Evolutionary conservation across 2,888 invertebrate genomes (phyloP).

Genomic region (Melanotus villosus): DNA sequence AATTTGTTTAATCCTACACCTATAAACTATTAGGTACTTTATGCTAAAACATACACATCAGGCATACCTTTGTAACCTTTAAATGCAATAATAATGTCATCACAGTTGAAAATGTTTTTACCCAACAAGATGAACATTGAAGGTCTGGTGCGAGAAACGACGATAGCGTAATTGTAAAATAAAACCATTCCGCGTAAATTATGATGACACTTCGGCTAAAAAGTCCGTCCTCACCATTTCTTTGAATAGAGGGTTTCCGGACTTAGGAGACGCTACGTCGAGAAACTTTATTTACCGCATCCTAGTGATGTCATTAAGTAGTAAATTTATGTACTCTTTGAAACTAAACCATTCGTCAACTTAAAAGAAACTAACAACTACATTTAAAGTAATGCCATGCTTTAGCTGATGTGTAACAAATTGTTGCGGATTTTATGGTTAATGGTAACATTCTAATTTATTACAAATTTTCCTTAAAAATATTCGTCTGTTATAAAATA

Average conservation of each 20-base stretch:
- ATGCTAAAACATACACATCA: too few relatives aligned
- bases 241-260: conserved; percentile 67
- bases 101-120: too few relatives aligned
- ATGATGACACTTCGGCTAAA: conserved; percentile 40
- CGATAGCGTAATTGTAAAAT: conserved; percentile 40
- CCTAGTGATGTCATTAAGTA: conserved; percentile 58
- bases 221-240: conserved; percentile 57
- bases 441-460: too few relatives aligned
- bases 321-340: conserved; percentile 44
- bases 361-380: neutral
- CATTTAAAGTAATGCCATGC: neutral
- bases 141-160: neutral
- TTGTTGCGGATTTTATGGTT: too few relatives aligned
- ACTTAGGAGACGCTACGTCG: conserved; percentile 65
- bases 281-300: conserved; percentile 67
- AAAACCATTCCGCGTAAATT: conserved; percentile 37
- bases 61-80: too few relatives aligned
- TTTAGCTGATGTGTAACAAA: too few relatives aligned
- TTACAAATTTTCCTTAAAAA: too few relatives aligned
- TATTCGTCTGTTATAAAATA: too few relatives aligned
- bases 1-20: too few relatives aligned
- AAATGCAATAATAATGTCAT: too few relatives aligned
- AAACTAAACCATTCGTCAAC: conserved; percentile 29
- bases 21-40: too few relatives aligned
- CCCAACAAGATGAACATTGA: conserved; percentile 5